A percentile compares a stretch with the other conserved stretches of the same genome.
Evolutionary conservation across 2,113 vertebrate genomes (phyloP).

Genomic region (Tenebrosternarchus preto): DNA sequence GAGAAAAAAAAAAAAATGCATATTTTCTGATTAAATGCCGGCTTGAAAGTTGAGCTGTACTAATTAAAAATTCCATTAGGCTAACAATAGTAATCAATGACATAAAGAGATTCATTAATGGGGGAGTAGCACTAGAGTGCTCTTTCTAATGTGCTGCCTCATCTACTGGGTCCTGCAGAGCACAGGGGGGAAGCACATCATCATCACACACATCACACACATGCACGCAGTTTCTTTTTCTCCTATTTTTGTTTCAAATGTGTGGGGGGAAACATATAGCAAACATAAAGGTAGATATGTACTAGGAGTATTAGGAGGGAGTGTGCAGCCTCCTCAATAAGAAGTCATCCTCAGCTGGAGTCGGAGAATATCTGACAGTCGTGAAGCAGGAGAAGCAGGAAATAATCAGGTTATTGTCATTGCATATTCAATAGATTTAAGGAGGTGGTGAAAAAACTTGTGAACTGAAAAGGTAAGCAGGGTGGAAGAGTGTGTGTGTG

Average conservation of each 20-base stretch:
- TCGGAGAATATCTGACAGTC: constrained; percentile 8
- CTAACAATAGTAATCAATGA: constrained; percentile 70
- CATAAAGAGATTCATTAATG: constrained; percentile 62
- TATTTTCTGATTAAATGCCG: constrained; percentile 61
- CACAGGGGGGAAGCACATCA: constrained; percentile 18
- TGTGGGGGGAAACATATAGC: not conserved
- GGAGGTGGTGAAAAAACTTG: constrained; percentile 18
- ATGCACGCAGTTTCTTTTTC: not conserved
- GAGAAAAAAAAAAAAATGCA: constrained; percentile 35
- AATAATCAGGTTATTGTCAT: constrained; percentile 46
- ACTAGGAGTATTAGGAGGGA: not conserved
- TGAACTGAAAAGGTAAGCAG: constrained; percentile 9
- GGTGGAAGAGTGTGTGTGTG: not conserved
- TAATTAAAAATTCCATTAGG: constrained; percentile 76
- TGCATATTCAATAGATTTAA: constrained; percentile 47
- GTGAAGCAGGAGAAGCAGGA: constrained; percentile 4
- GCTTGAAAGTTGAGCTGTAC: constrained; percentile 59
- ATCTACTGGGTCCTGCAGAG: constrained; percentile 22
- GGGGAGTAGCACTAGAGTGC: constrained; percentile 40
- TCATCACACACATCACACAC: too few species aligned
- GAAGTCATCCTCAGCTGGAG: not conserved
- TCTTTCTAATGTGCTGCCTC: constrained; percentile 53
- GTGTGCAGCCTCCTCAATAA: not conserved
- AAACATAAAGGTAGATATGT: constrained; percentile 7
- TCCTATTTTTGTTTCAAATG: not conserved